Percentiles rank a stretch among this genome's conserved stretches.
These are phyloP conservation scores for Abrostola tripartita DNA, from an alignment of 2,888 invertebrate genomes.

Conservation along the genomic window DNA sequence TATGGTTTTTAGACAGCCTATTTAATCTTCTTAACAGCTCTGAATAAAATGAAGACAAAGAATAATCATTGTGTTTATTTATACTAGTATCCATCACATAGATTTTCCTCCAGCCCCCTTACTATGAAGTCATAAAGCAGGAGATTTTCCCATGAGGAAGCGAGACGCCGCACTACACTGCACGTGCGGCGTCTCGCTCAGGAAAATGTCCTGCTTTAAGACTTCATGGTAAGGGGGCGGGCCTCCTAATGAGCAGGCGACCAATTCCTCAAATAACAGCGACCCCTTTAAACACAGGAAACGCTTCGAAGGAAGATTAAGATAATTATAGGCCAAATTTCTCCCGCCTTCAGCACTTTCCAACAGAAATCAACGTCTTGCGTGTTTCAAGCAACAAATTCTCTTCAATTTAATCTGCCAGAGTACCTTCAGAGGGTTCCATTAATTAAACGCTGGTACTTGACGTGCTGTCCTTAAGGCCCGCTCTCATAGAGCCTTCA, in stretches of 20 bases:
- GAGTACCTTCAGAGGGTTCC: slow-evolving; percentile 64
- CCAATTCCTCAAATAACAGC: background rate
- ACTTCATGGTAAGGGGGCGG: background rate
- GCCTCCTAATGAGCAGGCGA: background rate
- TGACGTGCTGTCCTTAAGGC: slow-evolving; percentile 62
- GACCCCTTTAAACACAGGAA: slow-evolving; percentile 7
- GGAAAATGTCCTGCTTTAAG: too few relatives aligned
- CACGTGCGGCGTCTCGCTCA: too few relatives aligned
- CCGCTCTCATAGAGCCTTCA: slow-evolving; percentile 61
- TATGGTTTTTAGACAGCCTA: too few relatives aligned
- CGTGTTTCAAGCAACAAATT: slow-evolving; percentile 52
- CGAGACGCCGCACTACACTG: too few relatives aligned
- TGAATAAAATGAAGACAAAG: too few relatives aligned
- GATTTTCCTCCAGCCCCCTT: too few relatives aligned
- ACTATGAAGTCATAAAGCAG: too few relatives aligned
- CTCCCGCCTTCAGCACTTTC: slow-evolving; percentile 26
- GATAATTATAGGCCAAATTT: slow-evolving; percentile 11
- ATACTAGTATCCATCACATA: too few relatives aligned
- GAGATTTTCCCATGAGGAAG: too few relatives aligned
- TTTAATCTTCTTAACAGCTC: too few relatives aligned
- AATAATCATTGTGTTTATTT: too few relatives aligned
- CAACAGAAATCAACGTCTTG: slow-evolving; percentile 24
- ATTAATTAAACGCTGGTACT: slow-evolving; percentile 79
- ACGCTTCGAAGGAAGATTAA: slow-evolving; percentile 25
- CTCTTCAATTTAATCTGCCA: slow-evolving; percentile 56